These are phyloP conservation scores for Procavia capensis DNA, from an alignment of 2,113 vertebrate genomes.

Conservation along the genomic window DNA sequence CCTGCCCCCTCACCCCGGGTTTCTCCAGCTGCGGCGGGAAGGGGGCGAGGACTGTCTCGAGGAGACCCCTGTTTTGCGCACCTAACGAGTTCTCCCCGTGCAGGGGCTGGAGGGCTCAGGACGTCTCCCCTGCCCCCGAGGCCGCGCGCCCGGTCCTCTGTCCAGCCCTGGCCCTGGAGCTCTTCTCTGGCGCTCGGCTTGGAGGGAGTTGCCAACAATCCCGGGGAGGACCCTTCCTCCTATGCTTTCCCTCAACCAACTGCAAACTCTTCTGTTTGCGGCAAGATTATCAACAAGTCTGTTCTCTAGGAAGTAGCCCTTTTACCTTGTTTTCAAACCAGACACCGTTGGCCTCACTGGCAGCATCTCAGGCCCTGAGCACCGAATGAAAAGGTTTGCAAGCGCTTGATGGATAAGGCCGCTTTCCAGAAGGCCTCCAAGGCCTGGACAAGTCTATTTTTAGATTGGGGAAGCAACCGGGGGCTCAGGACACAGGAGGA, in stretches of 20 bases:
- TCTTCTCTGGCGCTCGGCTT: not conserved
- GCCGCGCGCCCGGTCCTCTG: not conserved
- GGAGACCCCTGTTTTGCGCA: not conserved
- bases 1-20: not conserved
- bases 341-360: not conserved
- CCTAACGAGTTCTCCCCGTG: not conserved
- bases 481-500: not conserved
- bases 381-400: not conserved
- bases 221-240: not conserved
- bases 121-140: not conserved
- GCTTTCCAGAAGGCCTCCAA: not conserved
- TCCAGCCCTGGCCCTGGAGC: not conserved
- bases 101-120: not conserved
- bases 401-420: not conserved
- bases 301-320: not conserved
- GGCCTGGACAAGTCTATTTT: not conserved
- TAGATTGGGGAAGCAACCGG: not conserved
- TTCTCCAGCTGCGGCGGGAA: not conserved
- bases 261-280: not conserved
- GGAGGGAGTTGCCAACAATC: not conserved
- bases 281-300: constrained; percentile 68
- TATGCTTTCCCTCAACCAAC: not conserved
- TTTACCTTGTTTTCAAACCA: not conserved
- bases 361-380: not conserved
- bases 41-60: not conserved